Evolutionary conservation across 2,797 vertebrate genomes (phyloP), one percentile per base, ranked within the genome.

Genomic region (Ceryle rudis): DNA sequence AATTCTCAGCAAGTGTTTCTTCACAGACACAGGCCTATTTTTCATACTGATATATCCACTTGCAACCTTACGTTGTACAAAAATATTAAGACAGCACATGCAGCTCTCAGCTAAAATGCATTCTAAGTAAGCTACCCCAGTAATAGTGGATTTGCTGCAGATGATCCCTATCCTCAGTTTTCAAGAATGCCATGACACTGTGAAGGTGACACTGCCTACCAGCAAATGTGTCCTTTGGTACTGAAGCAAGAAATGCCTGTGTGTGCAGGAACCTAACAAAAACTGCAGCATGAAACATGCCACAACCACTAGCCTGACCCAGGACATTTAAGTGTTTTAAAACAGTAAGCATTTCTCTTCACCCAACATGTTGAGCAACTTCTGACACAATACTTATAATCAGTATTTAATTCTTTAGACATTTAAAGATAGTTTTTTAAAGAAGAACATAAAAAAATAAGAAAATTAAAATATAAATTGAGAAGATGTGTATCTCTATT

Each of bases 111-210:
- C 4, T 57, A 49, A 66, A 44, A 62, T 3, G 11, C 22, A 8
- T 11, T 42, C 37, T 12, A 55, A 21, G 22, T 28, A n/a, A 69
- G 26, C 29, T 41, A 33, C 10, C 13, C n/a, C 29, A 35, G 26
- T 16, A 54, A 44, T 15, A 3, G 0, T 2, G n/a, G 80, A 39
- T 54, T 37, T 65, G 66, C 54, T 2, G 6, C 0, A 0, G 29
- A 10, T 6, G 5, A 75, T 58, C 49, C 67, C 39, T 29, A 11
- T 7, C 58, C 41, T 54, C 39, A 33, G 0, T 33, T 85, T 77
- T 37, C 58, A 70, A 29, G 61, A 51, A 35, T 12, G 13, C 78
- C 11, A 4, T 7, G 31, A 60, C 22, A 19, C 3, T 5, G 33
- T 7, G 37, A 61, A 33, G 51, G 46, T 18, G 28, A 21, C 44